phyloP scores from a whole-genome alignment of 2,888 invertebrate genomes.

The Heliconius aoede region DNA sequence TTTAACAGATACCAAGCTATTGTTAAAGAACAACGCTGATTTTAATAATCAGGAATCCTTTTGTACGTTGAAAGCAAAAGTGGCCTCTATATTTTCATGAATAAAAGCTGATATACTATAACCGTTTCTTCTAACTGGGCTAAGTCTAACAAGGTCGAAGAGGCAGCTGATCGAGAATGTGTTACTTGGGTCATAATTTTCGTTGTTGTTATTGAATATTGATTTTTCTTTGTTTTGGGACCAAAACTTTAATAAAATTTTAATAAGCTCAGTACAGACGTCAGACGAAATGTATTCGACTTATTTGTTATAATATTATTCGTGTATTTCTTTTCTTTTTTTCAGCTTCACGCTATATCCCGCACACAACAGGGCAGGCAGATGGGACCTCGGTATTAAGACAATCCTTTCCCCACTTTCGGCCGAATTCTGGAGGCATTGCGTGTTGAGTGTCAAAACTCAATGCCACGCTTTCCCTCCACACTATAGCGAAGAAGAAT shows the following conservation, averaged over 20 bases:
- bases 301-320: background rate
- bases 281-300: constrained; percentile 1
- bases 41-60: constrained; percentile 34
- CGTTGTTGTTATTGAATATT: constrained; percentile 68
- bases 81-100: constrained; percentile 10
- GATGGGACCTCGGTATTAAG: no score
- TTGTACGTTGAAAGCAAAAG: constrained; percentile 9
- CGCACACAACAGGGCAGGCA: no score
- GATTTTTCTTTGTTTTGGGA: constrained; percentile 73
- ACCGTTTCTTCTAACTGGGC: constrained; percentile 63
- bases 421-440: no score
- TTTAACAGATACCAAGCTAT: constrained; percentile 64
- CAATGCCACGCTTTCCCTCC: no score
- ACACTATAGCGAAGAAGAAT: no score
- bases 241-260: constrained; percentile 58
- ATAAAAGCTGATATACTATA: constrained; percentile 22
- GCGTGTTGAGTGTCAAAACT: no score
- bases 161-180: constrained; percentile 77
- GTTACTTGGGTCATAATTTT: constrained; percentile 73
- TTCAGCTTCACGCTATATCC: no score
- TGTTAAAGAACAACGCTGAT: constrained; percentile 58
- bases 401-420: no score
- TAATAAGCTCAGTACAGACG: constrained; percentile 62
- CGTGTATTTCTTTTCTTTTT: no score
- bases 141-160: constrained; percentile 71